Conservation (phyloP, 2,797 vertebrate genomes). For the Serranus cabrilla region DNA sequence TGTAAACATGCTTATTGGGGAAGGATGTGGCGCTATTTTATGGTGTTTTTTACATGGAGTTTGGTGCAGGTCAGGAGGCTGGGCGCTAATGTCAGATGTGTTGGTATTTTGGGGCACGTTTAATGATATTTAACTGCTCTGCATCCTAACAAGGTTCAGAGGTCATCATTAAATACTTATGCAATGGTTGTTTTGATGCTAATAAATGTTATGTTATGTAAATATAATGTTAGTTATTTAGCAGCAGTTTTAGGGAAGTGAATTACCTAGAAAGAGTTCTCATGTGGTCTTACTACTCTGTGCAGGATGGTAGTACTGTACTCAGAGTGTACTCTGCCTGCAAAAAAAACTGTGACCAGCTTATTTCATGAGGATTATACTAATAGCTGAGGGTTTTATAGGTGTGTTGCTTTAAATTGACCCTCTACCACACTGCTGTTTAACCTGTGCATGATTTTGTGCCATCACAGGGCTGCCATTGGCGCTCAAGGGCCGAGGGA, state of each 20-base stretch:
- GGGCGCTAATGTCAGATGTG: neutral
- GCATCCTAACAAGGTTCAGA: slow-evolving; percentile 27
- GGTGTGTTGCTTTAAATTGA: neutral
- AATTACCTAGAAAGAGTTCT: neutral
- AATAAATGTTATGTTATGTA: too few relatives aligned
- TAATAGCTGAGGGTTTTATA: neutral
- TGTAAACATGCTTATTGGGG: slow-evolving; percentile 38
- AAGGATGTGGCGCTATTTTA: neutral
- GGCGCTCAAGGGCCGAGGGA: slow-evolving; percentile 22
- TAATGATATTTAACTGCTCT: neutral
- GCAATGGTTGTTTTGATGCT: neutral
- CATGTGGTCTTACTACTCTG: neutral
- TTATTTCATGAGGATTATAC: neutral
- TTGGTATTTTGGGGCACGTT: neutral
- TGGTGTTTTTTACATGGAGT: neutral
- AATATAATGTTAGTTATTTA: too few relatives aligned
- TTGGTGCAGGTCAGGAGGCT: neutral
- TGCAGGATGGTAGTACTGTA: slow-evolving; percentile 21
- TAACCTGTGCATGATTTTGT: slow-evolving; percentile 36
- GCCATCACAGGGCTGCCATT: slow-evolving; percentile 23
- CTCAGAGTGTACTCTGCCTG: slow-evolving; percentile 3
- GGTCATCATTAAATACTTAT: slow-evolving; percentile 11
- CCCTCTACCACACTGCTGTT: slow-evolving; percentile 3
- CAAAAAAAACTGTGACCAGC: slow-evolving; percentile 1
- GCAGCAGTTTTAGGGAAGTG: neutral